A percentile compares a stretch with the other conserved stretches of the same genome.
phyloP scores from a whole-genome alignment of 2,888 invertebrate species.

The Galeopsomyia nigrocyanea region DNA sequence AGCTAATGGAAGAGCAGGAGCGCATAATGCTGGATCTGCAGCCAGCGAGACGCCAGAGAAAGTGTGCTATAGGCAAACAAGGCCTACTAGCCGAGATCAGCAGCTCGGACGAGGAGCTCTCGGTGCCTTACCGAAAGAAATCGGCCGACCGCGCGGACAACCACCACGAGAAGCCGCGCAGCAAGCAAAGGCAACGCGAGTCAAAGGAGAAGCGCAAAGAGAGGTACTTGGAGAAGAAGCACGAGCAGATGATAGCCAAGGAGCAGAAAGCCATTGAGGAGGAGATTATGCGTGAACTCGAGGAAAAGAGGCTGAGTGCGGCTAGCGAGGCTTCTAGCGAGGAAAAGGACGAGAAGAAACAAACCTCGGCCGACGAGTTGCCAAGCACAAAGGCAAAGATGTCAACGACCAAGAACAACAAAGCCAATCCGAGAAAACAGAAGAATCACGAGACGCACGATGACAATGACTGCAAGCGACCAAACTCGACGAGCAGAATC shows the following conservation, averaged over 20 bases:
- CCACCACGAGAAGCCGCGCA: constrained; percentile 55
- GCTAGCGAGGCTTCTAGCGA: constrained; percentile 45
- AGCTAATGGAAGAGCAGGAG: constrained; percentile 59
- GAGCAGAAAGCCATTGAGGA: constrained; percentile 67
- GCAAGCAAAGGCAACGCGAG: constrained; percentile 58
- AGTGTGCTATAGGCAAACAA: constrained; percentile 85
- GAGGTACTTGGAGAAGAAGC: constrained; percentile 65
- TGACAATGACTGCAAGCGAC: constrained; percentile 9
- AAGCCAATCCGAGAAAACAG: constrained; percentile 18
- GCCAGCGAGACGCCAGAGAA: constrained; percentile 72
- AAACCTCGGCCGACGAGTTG: constrained; percentile 23
- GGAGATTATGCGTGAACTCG: constrained; percentile 63
- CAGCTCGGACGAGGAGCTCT: constrained; percentile 63
- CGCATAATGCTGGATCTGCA: constrained; percentile 60
- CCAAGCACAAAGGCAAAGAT: constrained; percentile 29
- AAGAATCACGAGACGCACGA: constrained; percentile 37
- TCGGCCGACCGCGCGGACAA: constrained; percentile 51
- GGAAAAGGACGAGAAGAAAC: constrained; percentile 38
- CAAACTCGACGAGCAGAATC: constrained; percentile 31
- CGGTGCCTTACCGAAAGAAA: constrained; percentile 12
- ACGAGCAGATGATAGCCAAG: constrained; percentile 66
- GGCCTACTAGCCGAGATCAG: constrained; percentile 81
- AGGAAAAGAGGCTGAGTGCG: constrained; percentile 57
- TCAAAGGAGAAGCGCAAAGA: constrained; percentile 66
- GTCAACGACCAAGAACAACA: constrained; percentile 28